These are phyloP conservation scores for Pachyseris speciosa DNA, from an alignment of 64 coral and sea anemone species.

Conservation along the genomic window DNA sequence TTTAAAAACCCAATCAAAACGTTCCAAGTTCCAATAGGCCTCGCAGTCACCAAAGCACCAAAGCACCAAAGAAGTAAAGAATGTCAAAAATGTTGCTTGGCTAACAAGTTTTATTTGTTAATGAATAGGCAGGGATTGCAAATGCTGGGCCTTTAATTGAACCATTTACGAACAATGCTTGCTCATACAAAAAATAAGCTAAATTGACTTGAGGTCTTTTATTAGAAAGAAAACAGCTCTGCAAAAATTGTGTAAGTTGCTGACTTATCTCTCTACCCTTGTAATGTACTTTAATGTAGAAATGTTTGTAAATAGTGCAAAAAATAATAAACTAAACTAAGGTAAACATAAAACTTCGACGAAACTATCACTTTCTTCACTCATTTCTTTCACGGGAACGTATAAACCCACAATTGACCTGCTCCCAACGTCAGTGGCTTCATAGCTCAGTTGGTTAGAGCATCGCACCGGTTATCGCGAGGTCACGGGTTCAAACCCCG, in stretches of 20 bases:
- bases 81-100: constrained; percentile 1
- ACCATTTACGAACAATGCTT: background rate
- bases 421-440: too few relatives aligned
- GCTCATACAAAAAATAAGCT: background rate
- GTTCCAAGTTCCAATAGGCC: background rate
- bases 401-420: too few relatives aligned
- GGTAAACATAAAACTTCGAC: too few relatives aligned
- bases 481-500: too few relatives aligned
- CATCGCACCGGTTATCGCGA: too few relatives aligned
- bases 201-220: background rate
- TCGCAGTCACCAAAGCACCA: background rate
- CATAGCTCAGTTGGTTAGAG: too few relatives aligned
- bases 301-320: too few relatives aligned
- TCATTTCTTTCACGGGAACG: too few relatives aligned
- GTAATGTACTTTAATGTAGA: too few relatives aligned
- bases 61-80: background rate
- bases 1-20: constrained; percentile 36
- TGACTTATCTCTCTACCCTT: too few relatives aligned
- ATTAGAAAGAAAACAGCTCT: background rate
- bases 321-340: too few relatives aligned
- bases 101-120: background rate
- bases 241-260: background rate
- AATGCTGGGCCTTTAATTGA: background rate
- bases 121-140: background rate
- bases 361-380: too few relatives aligned